These are phyloP conservation scores for Polyploca ridens DNA, from an alignment of 2,888 invertebrate genomes.

Conservation along the genomic window DNA sequence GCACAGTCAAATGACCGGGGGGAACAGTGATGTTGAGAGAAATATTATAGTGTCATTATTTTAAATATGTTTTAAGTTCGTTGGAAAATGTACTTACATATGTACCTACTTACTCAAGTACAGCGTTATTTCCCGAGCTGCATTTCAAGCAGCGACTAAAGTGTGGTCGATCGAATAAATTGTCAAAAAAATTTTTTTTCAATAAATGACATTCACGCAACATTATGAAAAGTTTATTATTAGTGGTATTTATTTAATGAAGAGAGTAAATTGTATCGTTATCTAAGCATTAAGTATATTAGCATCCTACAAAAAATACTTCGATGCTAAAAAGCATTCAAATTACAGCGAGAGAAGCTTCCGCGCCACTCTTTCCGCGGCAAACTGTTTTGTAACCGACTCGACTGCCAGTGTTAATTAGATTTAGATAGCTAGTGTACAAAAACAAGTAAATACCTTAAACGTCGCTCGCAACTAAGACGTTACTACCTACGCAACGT, in stretches of 20 bases:
- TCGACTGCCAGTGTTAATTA: slow-evolving; percentile 2
- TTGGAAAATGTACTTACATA: no score
- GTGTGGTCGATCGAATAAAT: no score
- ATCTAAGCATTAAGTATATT: no score
- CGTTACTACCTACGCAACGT: neutral
- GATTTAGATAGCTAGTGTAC: neutral
- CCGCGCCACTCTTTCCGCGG: slow-evolving; percentile 20
- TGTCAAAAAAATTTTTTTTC: no score
- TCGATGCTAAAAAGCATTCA: neutral
- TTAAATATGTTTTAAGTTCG: neutral
- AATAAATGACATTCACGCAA: no score
- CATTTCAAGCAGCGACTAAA: no score
- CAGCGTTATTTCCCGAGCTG: no score
- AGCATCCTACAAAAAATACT: no score
- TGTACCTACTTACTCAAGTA: no score
- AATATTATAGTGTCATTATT: neutral
- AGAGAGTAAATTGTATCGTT: no score
- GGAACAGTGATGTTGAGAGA: neutral
- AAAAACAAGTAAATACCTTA: neutral
- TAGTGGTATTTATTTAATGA: no score
- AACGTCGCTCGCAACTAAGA: neutral
- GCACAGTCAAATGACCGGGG: neutral
- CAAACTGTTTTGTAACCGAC: slow-evolving; percentile 11
- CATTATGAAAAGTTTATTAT: no score
- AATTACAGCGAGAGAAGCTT: slow-evolving; percentile 6